These are phyloP conservation scores for Chlorocebus sabaeus DNA, from an alignment of 2,113 vertebrate genomes.

Conservation along the genomic window DNA sequence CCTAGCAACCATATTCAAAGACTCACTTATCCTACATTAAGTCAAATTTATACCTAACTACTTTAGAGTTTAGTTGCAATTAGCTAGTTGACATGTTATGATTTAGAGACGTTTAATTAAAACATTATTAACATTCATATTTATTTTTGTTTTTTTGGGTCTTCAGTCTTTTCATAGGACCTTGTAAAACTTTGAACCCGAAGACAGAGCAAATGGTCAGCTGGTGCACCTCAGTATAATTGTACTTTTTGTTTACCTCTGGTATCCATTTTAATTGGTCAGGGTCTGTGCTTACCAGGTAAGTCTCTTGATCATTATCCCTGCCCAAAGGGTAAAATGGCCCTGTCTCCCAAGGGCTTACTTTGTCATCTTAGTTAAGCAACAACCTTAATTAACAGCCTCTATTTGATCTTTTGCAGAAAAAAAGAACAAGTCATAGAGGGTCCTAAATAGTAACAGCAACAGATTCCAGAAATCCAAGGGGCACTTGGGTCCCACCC, in stretches of 20 bases:
- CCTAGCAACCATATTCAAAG: neutral
- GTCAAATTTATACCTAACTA: neutral
- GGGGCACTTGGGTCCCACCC: neutral
- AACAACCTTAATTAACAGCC: neutral
- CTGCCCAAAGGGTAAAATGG: neutral
- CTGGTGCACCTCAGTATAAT: neutral
- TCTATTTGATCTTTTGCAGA: neutral
- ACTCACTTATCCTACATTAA: neutral
- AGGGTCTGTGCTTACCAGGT: neutral
- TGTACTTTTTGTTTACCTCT: neutral
- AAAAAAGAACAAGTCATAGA: neutral
- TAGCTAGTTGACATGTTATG: neutral
- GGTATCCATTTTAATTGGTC: neutral
- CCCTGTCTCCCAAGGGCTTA: neutral
- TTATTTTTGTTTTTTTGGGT: neutral
- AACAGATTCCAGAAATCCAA: neutral
- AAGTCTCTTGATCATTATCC: neutral
- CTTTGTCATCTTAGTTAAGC: neutral
- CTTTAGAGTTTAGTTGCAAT: neutral
- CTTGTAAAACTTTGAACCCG: neutral
- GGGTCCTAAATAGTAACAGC: neutral
- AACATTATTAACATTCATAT: neutral
- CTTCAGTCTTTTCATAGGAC: neutral
- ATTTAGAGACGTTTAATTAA: slow-evolving; percentile 8
- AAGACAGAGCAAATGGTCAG: neutral